These are phyloP conservation scores for Cydia amplana DNA, from an alignment of 1,140 invertebrate species.

Conservation along the genomic window DNA sequence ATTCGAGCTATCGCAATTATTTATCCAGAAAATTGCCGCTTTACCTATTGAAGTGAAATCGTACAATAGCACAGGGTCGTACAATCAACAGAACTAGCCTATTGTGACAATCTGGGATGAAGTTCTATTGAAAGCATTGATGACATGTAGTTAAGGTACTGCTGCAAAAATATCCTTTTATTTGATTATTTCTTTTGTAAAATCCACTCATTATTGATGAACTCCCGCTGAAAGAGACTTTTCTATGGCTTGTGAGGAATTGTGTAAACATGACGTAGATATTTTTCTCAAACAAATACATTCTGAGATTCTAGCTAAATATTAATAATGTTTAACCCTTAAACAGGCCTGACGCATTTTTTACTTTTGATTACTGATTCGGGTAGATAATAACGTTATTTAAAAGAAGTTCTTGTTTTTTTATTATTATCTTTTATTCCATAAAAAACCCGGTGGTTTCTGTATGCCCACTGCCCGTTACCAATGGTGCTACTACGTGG, in stretches of 20 bases:
- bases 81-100: constrained; percentile 47
- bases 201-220: not conserved
- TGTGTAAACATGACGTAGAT: not conserved
- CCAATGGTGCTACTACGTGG: too few species aligned
- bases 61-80: constrained; percentile 43
- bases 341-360: too few species aligned
- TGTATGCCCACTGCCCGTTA: too few species aligned
- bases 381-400: too few species aligned
- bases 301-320: too few species aligned
- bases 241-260: not conserved
- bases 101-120: constrained; percentile 44
- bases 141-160: constrained; percentile 26
- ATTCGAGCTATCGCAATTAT: not conserved
- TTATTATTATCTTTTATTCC: too few species aligned
- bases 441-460: too few species aligned
- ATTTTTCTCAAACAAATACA: not conserved
- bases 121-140: constrained; percentile 24
- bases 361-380: too few species aligned
- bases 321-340: too few species aligned
- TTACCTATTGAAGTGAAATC: constrained; percentile 38
- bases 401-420: too few species aligned
- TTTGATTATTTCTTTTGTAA: constrained; percentile 7
- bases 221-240: not conserved
- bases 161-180: constrained; percentile 7
- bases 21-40: constrained; percentile 26